Conservation (phyloP, 2,113 vertebrate species). For the Artemisiospiza belli region DNA sequence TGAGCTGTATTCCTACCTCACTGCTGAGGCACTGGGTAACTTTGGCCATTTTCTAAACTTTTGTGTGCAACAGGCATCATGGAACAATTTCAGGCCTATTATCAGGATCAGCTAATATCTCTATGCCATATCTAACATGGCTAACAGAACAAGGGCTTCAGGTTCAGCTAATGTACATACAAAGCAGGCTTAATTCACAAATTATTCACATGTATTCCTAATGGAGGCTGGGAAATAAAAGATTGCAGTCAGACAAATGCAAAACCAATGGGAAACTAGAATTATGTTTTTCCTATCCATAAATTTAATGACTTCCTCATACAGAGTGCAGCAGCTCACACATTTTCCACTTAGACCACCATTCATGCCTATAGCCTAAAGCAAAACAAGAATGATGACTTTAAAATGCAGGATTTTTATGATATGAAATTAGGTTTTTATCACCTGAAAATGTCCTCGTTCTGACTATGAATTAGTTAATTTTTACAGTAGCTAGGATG, state of each 20-base stretch:
- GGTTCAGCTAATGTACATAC: background rate
- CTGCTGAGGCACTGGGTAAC: fast-evolving
- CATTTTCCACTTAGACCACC: background rate
- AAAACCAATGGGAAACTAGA: background rate
- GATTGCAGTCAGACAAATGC: background rate
- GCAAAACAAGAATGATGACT: background rate
- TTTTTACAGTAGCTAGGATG: background rate
- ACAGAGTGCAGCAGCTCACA: background rate
- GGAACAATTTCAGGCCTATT: background rate
- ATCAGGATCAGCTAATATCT: background rate
- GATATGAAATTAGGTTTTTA: background rate
- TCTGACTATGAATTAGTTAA: background rate
- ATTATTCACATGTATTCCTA: background rate
- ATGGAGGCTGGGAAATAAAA: background rate
- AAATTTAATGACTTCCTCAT: background rate
- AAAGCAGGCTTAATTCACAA: background rate
- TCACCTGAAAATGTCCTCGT: background rate
- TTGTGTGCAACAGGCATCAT: background rate
- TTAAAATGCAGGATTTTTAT: background rate
- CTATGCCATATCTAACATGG: background rate
- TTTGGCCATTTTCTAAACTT: background rate
- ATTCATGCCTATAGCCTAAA: background rate
- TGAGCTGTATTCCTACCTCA: background rate
- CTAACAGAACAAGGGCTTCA: background rate
- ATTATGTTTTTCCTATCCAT: background rate